A percentile compares a stretch with the other conserved stretches of the same genome.
phyloP scores from a whole-genome alignment of 2,888 invertebrate genomes.

The Sympetrum striolatum region DNA sequence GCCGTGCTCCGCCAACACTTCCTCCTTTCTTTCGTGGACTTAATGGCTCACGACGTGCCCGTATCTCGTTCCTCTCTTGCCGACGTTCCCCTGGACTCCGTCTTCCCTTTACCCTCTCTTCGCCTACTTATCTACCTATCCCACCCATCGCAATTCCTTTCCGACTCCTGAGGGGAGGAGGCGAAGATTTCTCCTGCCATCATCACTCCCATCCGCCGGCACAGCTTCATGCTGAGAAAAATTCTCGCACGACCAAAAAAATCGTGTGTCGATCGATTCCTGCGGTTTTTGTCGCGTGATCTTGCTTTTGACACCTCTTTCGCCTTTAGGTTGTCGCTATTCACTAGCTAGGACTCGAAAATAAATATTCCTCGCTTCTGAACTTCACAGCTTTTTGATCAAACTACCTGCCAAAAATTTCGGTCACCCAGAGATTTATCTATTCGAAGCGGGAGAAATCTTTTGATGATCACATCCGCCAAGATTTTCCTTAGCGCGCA shows the following conservation, averaged over 20 bases:
- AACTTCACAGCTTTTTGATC: no score
- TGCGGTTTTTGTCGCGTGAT: not conserved
- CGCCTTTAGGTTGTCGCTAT: no score
- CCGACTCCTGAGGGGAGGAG: not conserved
- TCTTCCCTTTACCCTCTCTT: not conserved
- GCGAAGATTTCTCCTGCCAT: not conserved
- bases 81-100: not conserved
- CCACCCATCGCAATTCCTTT: not conserved
- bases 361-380: no score
- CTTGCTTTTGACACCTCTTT: not conserved
- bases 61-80: not conserved
- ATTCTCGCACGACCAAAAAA: not conserved
- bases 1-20: constrained; percentile 24
- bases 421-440: no score
- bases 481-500: no score
- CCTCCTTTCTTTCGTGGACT: constrained; percentile 38
- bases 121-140: not conserved
- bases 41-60: constrained; percentile 33
- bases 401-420: no score
- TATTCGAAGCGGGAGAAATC: no score
- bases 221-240: not conserved
- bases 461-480: no score
- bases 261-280: not conserved
- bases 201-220: not conserved
- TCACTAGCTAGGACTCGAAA: no score